phyloP scores from a whole-genome alignment of 1,140 invertebrate genomes.

The Drosophila guanche region DNA sequence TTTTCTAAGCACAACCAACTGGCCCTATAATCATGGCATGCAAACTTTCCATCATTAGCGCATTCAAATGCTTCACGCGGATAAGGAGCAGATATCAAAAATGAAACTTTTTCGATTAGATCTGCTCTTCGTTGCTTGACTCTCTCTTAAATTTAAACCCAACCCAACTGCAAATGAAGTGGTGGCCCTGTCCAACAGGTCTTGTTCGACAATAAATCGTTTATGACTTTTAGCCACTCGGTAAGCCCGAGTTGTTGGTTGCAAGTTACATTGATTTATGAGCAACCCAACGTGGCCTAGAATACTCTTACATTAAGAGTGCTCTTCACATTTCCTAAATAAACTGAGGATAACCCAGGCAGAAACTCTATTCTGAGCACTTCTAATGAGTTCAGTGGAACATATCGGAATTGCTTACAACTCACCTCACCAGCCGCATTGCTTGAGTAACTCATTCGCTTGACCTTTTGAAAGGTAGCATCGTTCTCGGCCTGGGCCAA shows the following conservation, averaged over 20 bases:
- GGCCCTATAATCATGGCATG: constrained; percentile 22
- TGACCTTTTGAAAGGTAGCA: constrained; percentile 88
- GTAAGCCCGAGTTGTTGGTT: no score
- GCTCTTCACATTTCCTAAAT: no score
- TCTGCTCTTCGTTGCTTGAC: neutral
- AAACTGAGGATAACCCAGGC: neutral
- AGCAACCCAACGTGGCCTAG: no score
- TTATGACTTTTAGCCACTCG: no score
- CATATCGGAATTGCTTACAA: constrained; percentile 11
- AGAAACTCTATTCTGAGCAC: neutral
- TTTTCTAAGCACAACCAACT: constrained; percentile 9
- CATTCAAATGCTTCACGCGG: neutral
- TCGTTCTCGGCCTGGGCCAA: constrained; percentile 88
- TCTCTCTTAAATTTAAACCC: neutral
- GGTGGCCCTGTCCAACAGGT: no score
- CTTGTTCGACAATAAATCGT: no score
- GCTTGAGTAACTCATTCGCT: constrained; percentile 88
- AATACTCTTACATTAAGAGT: no score
- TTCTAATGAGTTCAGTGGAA: no score
- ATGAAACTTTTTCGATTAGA: no score
- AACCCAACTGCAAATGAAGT: no score
- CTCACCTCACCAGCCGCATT: constrained; percentile 87
- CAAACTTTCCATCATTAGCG: constrained; percentile 11
- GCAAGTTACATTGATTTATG: no score
- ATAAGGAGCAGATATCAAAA: neutral